Evolutionary conservation across 2,113 vertebrate species (phyloP).

Genomic region (Anthoscopus minutus): DNA sequence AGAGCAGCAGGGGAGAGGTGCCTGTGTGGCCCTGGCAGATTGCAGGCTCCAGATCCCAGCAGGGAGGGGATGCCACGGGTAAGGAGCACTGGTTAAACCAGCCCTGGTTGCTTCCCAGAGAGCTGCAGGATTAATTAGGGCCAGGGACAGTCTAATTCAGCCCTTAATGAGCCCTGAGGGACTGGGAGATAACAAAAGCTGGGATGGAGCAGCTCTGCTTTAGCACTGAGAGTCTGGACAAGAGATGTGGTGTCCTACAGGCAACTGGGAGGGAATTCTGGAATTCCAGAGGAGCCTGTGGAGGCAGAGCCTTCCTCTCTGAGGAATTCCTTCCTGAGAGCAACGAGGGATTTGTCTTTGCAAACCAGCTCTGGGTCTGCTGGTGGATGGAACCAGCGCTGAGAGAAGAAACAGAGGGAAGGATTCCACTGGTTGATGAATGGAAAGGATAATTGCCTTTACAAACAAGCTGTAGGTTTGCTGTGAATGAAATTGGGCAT

Average conservation of each 20-base stretch:
- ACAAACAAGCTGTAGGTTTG: too few species aligned
- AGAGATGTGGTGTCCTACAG: neutral
- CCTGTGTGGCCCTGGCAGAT: neutral
- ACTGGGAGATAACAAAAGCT: neutral
- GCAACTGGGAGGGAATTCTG: neutral
- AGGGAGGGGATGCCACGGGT: neutral
- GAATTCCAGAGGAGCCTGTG: neutral
- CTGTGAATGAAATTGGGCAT: too few species aligned
- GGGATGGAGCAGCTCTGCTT: neutral
- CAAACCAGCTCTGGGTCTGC: too few species aligned
- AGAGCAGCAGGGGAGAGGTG: neutral
- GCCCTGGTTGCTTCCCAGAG: conserved; percentile 8
- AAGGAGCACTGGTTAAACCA: neutral
- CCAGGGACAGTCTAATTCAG: conserved; percentile 1
- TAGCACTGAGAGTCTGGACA: neutral
- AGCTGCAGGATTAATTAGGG: conserved; percentile 32
- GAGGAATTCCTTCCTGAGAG: too few species aligned
- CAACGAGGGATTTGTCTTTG: too few species aligned
- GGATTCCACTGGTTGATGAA: too few species aligned
- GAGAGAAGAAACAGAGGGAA: too few species aligned
- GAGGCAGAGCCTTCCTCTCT: neutral
- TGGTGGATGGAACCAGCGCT: too few species aligned
- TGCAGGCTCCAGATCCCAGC: neutral
- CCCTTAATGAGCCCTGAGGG: conserved; percentile 17
- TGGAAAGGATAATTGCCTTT: too few species aligned